Conservation (phyloP, 2,113 vertebrate species). For the Dinomys branickii region DNA sequence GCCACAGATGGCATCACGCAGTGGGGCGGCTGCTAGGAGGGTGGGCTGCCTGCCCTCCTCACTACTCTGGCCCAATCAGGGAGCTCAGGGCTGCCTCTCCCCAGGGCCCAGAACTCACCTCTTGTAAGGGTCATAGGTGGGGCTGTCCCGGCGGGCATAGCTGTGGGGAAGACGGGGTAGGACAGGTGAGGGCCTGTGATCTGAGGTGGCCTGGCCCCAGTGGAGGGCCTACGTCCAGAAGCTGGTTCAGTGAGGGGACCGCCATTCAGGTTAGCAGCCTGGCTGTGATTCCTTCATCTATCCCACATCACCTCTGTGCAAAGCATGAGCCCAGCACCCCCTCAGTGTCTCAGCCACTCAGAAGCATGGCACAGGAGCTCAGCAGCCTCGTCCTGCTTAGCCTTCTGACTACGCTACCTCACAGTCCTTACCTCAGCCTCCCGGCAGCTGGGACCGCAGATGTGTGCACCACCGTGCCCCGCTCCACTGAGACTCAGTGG, state of each 20-base stretch:
- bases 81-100: not conserved
- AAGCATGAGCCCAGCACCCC: not conserved
- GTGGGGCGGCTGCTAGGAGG: no score
- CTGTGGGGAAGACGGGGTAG: slow-evolving; percentile 74
- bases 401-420: not conserved
- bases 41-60: accelerated
- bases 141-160: slow-evolving; percentile 96
- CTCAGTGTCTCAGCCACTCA: not conserved
- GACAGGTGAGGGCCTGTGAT: no score
- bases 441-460: not conserved
- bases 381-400: not conserved
- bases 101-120: slow-evolving; percentile 84
- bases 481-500: not conserved
- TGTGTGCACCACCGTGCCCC: not conserved
- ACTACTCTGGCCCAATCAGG: no score
- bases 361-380: not conserved
- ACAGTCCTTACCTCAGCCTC: not conserved
- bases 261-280: accelerated
- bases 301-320: accelerated
- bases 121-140: slow-evolving; percentile 97
- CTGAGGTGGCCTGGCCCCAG: accelerated
- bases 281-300: accelerated
- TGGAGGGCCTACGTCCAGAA: not conserved
- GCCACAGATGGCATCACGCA: not conserved
- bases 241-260: not conserved